Base-by-base conservation (phyloP, 1,140 invertebrate genomes). In the Lordiphosa stackelbergi region DNA sequence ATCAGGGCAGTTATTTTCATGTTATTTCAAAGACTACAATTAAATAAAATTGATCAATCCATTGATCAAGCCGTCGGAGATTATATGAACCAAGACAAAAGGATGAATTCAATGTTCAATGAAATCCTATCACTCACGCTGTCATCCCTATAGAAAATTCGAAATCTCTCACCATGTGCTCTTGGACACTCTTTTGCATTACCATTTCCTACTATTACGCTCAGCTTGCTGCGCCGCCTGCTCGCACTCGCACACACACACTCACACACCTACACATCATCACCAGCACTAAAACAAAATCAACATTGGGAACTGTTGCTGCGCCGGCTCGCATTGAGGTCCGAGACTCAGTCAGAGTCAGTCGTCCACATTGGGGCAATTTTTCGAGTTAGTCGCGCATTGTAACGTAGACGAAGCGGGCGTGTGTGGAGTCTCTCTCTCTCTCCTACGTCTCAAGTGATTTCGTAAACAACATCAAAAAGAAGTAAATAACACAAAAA, bases 81-180 rank as follows among this genome's bases (percentile, higher is more conserved):
- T 16, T 16, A 1, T 16, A 16, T 16, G 16, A 16, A 16, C 16
- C 16, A 16, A 16, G 16, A 16, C 2, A 16, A 16, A 16, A 19
- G 19, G 19, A 19, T 19, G 19, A 19, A 3, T 19, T 19, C 19
- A 3, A 3, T 19, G 19, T 19, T 19, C 19, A 19, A 19, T 19
- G 6, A 7, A 10, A 6, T 22, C 11, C 11, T 12, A 13, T 34
- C n/a, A 37, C 35, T 49, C 47, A 49, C 47, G 47, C n/a, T 16
- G 24, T 37, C 47, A 49, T 37, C 47, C n/a, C 47, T 37, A 49
- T 8, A 13, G 6, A 10, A 45, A 13, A 16, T 16, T 40, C n/a
- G 24, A 16, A 49, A 49, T 49, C 31, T 49, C 47, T 49, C 34
- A 49, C 47, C 47, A 49, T 49, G 47, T 49, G 47, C 34, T 37